phyloP scores from a whole-genome alignment of 1,140 invertebrate genomes.

The Diachasma alloeum region DNA sequence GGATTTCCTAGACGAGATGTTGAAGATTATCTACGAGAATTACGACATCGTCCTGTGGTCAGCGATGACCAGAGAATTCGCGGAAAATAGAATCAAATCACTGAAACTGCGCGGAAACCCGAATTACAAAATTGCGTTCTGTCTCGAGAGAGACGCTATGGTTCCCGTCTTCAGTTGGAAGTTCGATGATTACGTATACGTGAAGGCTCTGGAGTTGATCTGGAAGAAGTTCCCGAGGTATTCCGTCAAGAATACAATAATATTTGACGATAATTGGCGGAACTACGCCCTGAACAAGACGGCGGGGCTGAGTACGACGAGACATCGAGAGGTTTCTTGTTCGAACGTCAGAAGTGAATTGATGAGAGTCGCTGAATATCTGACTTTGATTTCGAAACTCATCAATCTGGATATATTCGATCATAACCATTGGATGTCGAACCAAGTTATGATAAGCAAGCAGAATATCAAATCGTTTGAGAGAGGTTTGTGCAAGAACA shows the following conservation, averaged over 20 bases:
- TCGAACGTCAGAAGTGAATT: not conserved
- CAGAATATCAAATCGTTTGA: not conserved
- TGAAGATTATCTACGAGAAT: not conserved
- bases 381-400: not conserved
- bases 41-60: not conserved
- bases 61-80: not conserved
- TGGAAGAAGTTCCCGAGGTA: not conserved
- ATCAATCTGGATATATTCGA: not conserved
- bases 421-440: not conserved
- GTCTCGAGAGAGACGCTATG: not conserved
- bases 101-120: not conserved
- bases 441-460: not conserved
- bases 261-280: not conserved
- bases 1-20: not conserved
- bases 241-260: not conserved
- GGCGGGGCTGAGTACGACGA: not conserved
- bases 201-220: not conserved
- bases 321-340: not conserved
- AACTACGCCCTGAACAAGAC: not conserved
- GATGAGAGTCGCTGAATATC: not conserved
- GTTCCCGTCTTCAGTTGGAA: not conserved
- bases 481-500: not conserved
- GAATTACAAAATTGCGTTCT: not conserved
- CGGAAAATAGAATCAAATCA: not conserved
- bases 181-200: not conserved